Conservation (phyloP, 2,888 invertebrate species). For the Hyposoter dolosus region DNA sequence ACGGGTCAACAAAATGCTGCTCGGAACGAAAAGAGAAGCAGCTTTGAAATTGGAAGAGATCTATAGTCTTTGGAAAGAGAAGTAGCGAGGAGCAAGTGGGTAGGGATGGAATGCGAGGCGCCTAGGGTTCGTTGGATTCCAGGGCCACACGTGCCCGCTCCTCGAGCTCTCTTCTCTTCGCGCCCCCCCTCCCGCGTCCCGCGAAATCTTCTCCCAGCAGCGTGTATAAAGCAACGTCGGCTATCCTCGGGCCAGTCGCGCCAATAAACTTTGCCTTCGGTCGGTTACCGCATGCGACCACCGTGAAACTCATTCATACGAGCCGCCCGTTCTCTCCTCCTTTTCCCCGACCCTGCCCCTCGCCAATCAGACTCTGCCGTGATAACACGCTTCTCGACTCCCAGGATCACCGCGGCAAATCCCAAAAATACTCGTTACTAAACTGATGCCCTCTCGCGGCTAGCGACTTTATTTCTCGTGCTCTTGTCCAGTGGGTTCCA, state of each 20-base stretch:
- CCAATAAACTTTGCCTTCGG: slow-evolving; percentile 83
- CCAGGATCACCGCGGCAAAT: background rate
- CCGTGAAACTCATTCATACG: slow-evolving; percentile 86
- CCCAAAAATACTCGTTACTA: too few relatives aligned
- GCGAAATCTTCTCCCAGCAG: slow-evolving; percentile 3
- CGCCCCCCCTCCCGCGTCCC: slow-evolving; percentile 80
- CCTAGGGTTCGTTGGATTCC: slow-evolving; percentile 87
- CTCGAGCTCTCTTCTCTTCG: slow-evolving; percentile 75
- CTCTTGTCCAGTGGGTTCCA: background rate
- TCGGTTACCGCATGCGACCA: slow-evolving; percentile 80
- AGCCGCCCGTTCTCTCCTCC: slow-evolving; percentile 84
- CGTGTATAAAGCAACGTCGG: slow-evolving; percentile 26
- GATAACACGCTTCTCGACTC: background rate
- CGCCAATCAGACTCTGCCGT: background rate
- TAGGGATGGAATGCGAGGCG: slow-evolving; percentile 87
- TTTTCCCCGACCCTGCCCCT: background rate
- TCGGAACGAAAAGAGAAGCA: slow-evolving; percentile 75
- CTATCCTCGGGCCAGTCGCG: slow-evolving; percentile 63
- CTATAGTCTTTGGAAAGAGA: slow-evolving; percentile 60
- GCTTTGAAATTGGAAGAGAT: slow-evolving; percentile 75
- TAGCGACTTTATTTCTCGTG: background rate
- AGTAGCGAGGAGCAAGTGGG: slow-evolving; percentile 69
- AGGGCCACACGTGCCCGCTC: slow-evolving; percentile 83
- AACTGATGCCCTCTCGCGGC: slow-evolving; percentile 9
- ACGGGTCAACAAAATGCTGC: slow-evolving; percentile 67